Evolutionary conservation across 2,797 vertebrate genomes (phyloP), one percentile per base, ranked within the genome.

Genomic region (Phoeniculus purpureus): DNA sequence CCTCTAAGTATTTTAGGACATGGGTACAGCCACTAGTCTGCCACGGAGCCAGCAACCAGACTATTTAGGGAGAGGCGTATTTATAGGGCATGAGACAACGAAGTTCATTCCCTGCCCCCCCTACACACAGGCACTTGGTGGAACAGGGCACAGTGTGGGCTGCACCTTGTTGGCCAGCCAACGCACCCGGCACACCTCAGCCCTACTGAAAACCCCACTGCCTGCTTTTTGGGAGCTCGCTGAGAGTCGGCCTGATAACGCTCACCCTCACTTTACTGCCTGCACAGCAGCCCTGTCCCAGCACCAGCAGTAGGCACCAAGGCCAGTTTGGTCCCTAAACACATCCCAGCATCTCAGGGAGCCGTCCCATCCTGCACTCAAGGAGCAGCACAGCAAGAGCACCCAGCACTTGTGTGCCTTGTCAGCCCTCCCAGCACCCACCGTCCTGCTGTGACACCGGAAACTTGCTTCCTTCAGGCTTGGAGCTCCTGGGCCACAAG

Each of bases 21-120:
- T 56, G 81, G 47, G 45, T 72, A 81, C 40, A 80, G 78, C 52
- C 59, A 26, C 62, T 70, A 14, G 0, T 61, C 84, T 75, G 82
- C 74, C 75, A 64, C 27, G 0, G 59, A 90, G 31, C 64, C 3
- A 3, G 1, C 58, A 88, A 65, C 26, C 83, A 70, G 81, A 74
- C 95, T 96, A 93, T 95, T 93, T 90, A 89, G 90, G 76, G 86
- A 94, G 72, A 92, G 15, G 19, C 8, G 0, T 90, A 91, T 95
- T 95, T 95, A 90, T 95, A 95, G 81, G 92, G 55, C 90, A 75
- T 9, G 1, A 72, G 31, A 91, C 74, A 1, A 54, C 10, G 2
- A 34, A 32, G 40, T 65, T 81, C 83, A 59, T 43, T 84, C 67
- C 54, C 56, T 6, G 5, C 13, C 5, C 29, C 17, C 3, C 12